Conservation (phyloP, 2,113 vertebrate species). For the Malurus melanocephalus region DNA sequence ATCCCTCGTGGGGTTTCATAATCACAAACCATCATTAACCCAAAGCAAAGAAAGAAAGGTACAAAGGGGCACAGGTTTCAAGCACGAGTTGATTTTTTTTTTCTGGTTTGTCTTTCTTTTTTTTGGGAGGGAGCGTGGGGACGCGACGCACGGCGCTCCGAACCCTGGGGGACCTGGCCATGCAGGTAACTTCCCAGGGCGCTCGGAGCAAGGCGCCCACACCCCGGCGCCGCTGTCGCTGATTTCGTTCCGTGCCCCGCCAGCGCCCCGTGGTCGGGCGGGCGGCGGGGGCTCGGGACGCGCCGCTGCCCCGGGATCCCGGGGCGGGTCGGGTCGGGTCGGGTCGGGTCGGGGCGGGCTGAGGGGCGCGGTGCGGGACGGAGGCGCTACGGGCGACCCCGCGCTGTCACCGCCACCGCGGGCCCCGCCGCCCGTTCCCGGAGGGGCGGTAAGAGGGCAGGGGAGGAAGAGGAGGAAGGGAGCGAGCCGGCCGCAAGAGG, state of each 20-base stretch:
- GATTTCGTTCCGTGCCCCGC: neutral
- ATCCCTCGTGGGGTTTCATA: neutral
- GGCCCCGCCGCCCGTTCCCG: neutral
- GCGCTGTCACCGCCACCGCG: neutral
- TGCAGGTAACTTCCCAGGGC: neutral
- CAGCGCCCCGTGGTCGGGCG: neutral
- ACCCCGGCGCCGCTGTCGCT: neutral
- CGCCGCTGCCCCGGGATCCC: neutral
- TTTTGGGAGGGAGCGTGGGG: neutral
- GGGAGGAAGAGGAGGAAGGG: neutral
- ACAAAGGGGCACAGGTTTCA: constrained; percentile 28
- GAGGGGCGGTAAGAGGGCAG: neutral
- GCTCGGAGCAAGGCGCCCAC: neutral
- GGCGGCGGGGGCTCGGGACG: neutral
- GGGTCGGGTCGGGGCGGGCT: too few relatives aligned
- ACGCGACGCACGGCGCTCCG: neutral
- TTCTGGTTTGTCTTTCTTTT: neutral
- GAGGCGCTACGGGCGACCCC: neutral
- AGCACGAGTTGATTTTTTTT: neutral
- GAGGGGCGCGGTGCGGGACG: neutral
- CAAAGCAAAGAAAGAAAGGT: constrained; percentile 25
- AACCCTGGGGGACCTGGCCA: rapidly evolving
- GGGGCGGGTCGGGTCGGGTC: neutral
- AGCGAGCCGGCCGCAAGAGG: neutral
- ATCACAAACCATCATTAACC: constrained; percentile 25